Evolutionary conservation across 2,888 invertebrate species (phyloP).

Genomic region (Sarcophaga carnaria): DNA sequence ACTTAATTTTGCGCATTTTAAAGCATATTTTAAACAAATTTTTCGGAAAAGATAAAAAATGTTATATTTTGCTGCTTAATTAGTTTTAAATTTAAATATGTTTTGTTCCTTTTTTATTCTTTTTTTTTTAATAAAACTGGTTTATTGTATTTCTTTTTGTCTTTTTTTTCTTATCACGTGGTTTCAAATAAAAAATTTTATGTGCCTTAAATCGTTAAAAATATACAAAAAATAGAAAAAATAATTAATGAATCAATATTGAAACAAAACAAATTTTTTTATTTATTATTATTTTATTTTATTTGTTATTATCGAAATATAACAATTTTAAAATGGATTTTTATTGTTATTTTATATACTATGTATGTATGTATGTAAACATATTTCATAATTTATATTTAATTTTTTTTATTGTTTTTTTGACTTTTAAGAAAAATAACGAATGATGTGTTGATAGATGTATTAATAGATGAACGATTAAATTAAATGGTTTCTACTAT

Average conservation of each 20-base stretch:
- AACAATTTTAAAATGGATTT: no score
- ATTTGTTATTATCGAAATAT: not conserved
- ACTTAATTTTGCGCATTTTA: no score
- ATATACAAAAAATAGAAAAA: not conserved
- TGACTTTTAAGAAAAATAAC: not conserved
- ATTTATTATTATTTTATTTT: not conserved
- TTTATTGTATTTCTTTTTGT: not conserved
- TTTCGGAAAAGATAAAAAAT: not conserved
- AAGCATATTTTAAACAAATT: not conserved
- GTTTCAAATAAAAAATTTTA: not conserved
- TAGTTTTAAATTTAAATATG: slow-evolving; percentile 13
- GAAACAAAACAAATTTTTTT: slow-evolving; percentile 4
- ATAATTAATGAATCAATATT: slow-evolving; percentile 4
- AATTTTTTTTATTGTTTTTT: not conserved
- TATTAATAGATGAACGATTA: not conserved
- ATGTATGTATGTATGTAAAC: no score
- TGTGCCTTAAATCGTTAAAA: not conserved
- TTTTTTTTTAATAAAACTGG: not conserved
- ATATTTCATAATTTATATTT: not conserved
- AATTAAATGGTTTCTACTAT: not conserved
- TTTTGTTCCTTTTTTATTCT: not conserved
- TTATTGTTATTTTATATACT: no score
- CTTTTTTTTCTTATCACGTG: slow-evolving; percentile 11
- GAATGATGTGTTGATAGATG: not conserved
- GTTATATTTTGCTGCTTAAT: not conserved